Percentiles rank a stretch among this genome's conserved stretches.
phyloP scores from a whole-genome alignment of 2,113 vertebrate species.

The Phaethornis superciliosus region DNA sequence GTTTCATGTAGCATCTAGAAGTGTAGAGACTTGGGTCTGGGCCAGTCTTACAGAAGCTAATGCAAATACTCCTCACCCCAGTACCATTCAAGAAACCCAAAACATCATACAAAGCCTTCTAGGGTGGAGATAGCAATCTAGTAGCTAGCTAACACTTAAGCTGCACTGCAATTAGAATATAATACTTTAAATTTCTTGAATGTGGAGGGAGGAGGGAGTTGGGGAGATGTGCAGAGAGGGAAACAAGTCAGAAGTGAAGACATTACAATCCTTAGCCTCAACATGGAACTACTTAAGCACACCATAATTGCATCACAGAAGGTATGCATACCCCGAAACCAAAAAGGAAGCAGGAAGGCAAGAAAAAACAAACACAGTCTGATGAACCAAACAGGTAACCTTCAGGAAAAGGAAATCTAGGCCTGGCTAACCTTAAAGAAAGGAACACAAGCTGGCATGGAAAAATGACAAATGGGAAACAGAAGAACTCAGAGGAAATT shows the following conservation, averaged over 20 bases:
- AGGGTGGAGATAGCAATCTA: not conserved
- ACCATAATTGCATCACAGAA: constrained; percentile 67
- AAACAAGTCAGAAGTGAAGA: not conserved
- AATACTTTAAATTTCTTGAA: constrained; percentile 8
- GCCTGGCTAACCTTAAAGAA: not conserved
- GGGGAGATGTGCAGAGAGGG: not conserved
- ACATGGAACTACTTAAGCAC: constrained; percentile 69
- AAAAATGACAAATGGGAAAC: not conserved
- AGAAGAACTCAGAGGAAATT: not conserved
- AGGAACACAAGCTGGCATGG: not conserved
- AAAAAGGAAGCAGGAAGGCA: constrained; percentile 66
- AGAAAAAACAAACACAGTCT: constrained; percentile 55
- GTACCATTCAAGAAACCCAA: not conserved
- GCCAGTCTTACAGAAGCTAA: not conserved
- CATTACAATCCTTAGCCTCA: constrained; percentile 27
- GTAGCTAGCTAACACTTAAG: not conserved
- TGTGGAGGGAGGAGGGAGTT: not conserved
- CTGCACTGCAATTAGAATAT: not conserved
- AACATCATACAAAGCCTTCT: not conserved
- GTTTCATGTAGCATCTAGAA: not conserved
- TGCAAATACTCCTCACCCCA: not conserved
- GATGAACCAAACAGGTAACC: constrained; percentile 63
- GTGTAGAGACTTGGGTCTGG: not conserved
- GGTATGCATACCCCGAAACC: constrained; percentile 66
- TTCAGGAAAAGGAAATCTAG: constrained; percentile 52